phyloP scores from a whole-genome alignment of 2,888 invertebrate genomes.

The Ametastegia equiseti region DNA sequence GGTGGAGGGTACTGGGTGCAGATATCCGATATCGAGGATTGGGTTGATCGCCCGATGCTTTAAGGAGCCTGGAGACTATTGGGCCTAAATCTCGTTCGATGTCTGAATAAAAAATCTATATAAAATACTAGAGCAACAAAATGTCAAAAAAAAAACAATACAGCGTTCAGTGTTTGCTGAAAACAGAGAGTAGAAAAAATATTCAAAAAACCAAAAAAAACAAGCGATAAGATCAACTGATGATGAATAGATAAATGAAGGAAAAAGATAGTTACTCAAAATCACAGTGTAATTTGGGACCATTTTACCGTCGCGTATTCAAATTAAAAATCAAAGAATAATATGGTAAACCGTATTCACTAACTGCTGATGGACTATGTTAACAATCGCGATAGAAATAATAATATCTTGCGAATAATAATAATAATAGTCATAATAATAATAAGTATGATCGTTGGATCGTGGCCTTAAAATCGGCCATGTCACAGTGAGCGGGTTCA shows the following conservation, averaged over 20 bases:
- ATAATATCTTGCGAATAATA: background rate
- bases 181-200: background rate
- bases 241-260: no score
- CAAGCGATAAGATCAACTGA: constrained; percentile 2
- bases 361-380: constrained; percentile 5
- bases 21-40: background rate
- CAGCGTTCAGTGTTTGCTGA: background rate
- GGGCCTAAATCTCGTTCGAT: background rate
- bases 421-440: no score
- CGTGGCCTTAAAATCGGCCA: background rate
- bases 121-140: background rate
- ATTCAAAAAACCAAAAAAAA: background rate
- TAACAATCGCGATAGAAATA: constrained; percentile 14
- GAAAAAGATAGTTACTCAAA: background rate
- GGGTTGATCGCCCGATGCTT: background rate
- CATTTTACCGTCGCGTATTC: constrained; percentile 1
- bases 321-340: background rate
- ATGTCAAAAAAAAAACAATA: background rate
- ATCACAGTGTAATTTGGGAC: background rate
- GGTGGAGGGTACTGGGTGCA: background rate
- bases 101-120: constrained; percentile 22
- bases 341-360: constrained; percentile 32
- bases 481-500: constrained; percentile 64
- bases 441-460: constrained; percentile 5
- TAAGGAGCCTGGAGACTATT: background rate